Base-by-base conservation (phyloP, 2,113 vertebrate genomes). In the Serilophus lunatus region DNA sequence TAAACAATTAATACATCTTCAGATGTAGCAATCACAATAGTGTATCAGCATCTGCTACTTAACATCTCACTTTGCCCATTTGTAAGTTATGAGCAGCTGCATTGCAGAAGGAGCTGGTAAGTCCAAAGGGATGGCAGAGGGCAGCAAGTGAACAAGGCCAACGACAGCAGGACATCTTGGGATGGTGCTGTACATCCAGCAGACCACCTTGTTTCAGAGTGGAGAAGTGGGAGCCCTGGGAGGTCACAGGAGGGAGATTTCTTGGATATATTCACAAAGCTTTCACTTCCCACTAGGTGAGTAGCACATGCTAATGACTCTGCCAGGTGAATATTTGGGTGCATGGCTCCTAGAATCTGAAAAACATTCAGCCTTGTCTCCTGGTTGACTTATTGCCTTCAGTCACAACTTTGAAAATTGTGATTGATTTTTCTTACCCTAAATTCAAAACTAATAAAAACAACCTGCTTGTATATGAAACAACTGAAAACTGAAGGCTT, bases 221-320 rank as follows among this genome's bases (percentile, higher is more conserved):
- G 18, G 28, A 78, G 42, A 40, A 50, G 15, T 25, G 13, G 12
- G 18, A 23, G 35, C 33, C 31, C 29, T 45, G 33, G 38, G 45
- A 47, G 61, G 28, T 23, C 40, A 61, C 26, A 38, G 7, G 12
- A 66, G 18, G 42, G 40, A 61, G 15, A 4, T 53, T 42, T 72
- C 57, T 44, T 54, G 35, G 36, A 45, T 51, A 38, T 68, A 47
- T 10, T 63, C 60, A 42, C 64, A 63, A 38, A 56, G 18, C 33
- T 63, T 68, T 74, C 33, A 18, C 11, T 44, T 26, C 25, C 24
- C 1, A 0, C 25, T 44, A 51, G 25, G 49, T 0, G 0, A 51
- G 40, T 5, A 29, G 36, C 9, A 35, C 3, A 7, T 33, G 42
- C 22, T 51, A 51, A 56, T 0, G 1, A 61, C 33, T 44, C 57